These are phyloP conservation scores for Tenodera sinensis DNA, from an alignment of 2,888 invertebrate genomes.

Conservation along the genomic window DNA sequence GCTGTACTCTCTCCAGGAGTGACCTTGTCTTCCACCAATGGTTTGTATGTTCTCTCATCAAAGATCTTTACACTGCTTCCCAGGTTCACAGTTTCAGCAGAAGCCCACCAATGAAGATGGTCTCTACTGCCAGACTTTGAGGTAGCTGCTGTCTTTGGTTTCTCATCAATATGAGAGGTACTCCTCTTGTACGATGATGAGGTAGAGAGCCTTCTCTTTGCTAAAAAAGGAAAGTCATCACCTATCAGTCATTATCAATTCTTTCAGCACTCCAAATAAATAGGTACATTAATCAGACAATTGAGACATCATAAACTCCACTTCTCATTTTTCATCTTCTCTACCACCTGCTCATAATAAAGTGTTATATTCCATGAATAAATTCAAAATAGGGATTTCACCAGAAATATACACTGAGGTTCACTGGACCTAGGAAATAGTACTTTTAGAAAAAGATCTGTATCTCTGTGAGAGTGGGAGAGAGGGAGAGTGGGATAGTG, in stretches of 20 bases:
- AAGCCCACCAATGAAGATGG: constrained; percentile 48
- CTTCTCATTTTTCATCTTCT: too few species aligned
- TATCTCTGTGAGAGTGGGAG: too few species aligned
- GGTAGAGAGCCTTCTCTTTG: constrained; percentile 20
- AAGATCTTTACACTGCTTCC: constrained; percentile 61
- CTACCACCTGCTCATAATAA: too few species aligned
- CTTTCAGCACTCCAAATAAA: background rate
- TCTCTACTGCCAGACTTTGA: constrained; percentile 31
- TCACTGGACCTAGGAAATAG: too few species aligned
- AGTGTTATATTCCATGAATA: too few species aligned
- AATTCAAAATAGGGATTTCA: too few species aligned
- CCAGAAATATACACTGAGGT: too few species aligned
- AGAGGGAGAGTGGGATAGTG: too few species aligned
- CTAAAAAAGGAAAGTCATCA: constrained; percentile 17
- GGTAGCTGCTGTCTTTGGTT: background rate
- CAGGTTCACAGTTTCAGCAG: constrained; percentile 52
- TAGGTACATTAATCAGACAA: too few species aligned
- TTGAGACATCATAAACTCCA: too few species aligned
- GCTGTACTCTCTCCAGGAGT: background rate
- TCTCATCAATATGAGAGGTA: background rate
- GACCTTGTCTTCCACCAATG: background rate
- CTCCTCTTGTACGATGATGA: background rate
- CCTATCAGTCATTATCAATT: constrained; percentile 39
- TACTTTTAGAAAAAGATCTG: too few species aligned
- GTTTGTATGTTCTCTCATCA: constrained; percentile 39